Base-by-base conservation (phyloP, 1,140 invertebrate species). In the Heliothis subflexa region DNA sequence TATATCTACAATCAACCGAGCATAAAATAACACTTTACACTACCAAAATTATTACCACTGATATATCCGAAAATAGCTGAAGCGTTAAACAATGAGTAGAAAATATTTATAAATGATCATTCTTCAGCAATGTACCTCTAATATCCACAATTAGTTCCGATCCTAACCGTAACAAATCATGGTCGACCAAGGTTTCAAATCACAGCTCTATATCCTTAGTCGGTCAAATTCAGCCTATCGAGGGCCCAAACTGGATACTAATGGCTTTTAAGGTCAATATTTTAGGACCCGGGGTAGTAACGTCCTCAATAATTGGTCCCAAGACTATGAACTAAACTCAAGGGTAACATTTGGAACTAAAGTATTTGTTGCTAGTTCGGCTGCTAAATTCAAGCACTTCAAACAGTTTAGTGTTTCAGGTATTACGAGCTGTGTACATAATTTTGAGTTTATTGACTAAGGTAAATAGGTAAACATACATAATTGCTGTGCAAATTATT, bases 211-310 rank as follows among this genome's bases (percentile, higher is more conserved):
- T 84, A 85, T 85, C 83, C 82, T 82, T 76, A 83, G 86, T 89
- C 78, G 84, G 77, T 85, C 81, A 78, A 83, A 88, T 87, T 90
- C 85, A 83, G 85, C 85, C 90, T 88, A 86, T 86, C 83, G 81
- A 78, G 77, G 81, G 74, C 78, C 84, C 76, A 82, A 88, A 88
- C 75, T 86, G 87, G 83, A 82, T 85, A 85, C 85, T 90, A 92
- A 93, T 92, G 85, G 85, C 70, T 87, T 88, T 84, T 77, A 84
- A 82, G 88, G 87, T 91, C 88, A 88, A 89, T 93, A 92, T 89
- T 91, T 93, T 83, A 91, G 85, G 64, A 78, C 78, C 82, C 78
- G 80, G 79, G 80, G 78, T 80, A 78, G 80, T 88, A 89, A 88
- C 80, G 83, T 82, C 59, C 33, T 79, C 81, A 78, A 85, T 91